Conservation (phyloP, 2,888 invertebrate species). For the Heliconius erato region DNA sequence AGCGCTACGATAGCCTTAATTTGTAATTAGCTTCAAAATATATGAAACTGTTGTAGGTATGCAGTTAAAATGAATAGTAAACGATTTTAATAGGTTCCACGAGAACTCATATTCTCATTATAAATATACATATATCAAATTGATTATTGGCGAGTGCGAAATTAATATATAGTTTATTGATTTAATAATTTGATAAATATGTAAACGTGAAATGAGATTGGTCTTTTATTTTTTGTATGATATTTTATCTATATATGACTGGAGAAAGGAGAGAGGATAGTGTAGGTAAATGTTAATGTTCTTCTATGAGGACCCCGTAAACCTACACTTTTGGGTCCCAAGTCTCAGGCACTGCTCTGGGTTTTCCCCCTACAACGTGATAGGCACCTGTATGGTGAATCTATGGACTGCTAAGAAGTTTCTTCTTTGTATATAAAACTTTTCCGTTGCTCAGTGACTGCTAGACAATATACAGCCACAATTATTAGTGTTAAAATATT, state of each 20-base stretch:
- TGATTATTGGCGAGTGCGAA: slow-evolving; percentile 7
- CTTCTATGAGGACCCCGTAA: no score
- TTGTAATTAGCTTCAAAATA: slow-evolving; percentile 5
- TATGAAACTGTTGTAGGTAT: neutral
- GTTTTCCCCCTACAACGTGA: no score
- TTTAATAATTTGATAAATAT: neutral
- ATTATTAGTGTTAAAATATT: no score
- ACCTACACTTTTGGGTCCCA: no score
- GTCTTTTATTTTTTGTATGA: neutral
- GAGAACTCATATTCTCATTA: slow-evolving; percentile 9
- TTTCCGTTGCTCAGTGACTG: no score
- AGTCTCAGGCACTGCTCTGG: no score
- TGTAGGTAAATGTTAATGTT: no score
- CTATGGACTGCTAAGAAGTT: no score
- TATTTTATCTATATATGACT: neutral
- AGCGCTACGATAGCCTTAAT: neutral
- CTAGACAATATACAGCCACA: no score
- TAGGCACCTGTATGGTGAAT: no score
- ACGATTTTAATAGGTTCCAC: slow-evolving; percentile 1
- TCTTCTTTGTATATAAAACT: no score
- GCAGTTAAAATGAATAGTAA: slow-evolving; percentile 1
- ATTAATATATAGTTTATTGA: neutral
- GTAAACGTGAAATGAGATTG: neutral
- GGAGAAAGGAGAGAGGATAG: neutral
- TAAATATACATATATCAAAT: slow-evolving; percentile 8